Base-by-base conservation (phyloP, 1,140 invertebrate genomes). In the Drosophila nasuta region DNA sequence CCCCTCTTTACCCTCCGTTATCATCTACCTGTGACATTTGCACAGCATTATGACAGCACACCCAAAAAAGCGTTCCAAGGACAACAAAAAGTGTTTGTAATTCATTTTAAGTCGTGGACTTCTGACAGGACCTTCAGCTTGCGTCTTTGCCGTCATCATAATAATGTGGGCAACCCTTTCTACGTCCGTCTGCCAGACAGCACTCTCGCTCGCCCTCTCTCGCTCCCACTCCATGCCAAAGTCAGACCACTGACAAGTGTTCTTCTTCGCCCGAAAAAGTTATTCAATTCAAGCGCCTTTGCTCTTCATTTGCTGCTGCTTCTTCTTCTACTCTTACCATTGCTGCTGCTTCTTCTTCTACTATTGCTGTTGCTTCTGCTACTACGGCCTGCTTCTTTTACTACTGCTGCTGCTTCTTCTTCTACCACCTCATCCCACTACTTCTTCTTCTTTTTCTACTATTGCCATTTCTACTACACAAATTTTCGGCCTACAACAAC, bases 71-170 rank as follows among this genome's bases (percentile, higher is more conserved):
- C 54, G 15, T 57, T 2, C 45, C 69, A 83, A 86, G 66, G 82
- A 78, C 82, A 88, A 80, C 85, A 85, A 89, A 89, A 89, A 85
- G 81, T 88, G 85, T 89, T 88, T 88, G 85, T 89, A 88, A 88
- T 88, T 89, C 85, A 88, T 83, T 88, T 89, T 78, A 85, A 89
- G 74, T 83, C 35, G 15, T 89, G 81, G 85, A 73, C 52, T 63
- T 62, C 17, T 56, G 10, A 5, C 30, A 62, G 58, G 30, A 46
- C 54, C 41, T 56, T 43, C 1, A 51, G 28, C 49, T 43, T 35
- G 8, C 58, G 25, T 70, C 56, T 69, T 64, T 70, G 48, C 69
- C 33, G 54, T 41, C 54, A 35, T 69, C 64, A 77, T 79, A 76
- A 79, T 72, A 68, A 59, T 72, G 68, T 72, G 74, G 74, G 45